Evolutionary conservation across 2,113 vertebrate species (phyloP).

Genomic region (Pholis gunnellus): DNA sequence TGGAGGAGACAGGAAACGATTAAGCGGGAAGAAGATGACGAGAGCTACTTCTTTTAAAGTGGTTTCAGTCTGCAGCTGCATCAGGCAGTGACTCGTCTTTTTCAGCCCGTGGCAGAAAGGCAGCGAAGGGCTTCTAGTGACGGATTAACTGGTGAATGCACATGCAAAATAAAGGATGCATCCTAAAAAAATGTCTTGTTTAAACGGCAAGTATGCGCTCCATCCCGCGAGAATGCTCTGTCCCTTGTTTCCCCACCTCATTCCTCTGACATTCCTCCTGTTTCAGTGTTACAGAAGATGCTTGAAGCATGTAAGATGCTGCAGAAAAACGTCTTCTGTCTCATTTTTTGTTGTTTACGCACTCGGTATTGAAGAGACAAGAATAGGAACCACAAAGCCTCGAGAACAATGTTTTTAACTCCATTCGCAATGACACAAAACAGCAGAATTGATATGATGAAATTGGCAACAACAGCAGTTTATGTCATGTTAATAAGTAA

Average conservation of each 20-base stretch:
- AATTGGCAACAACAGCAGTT: no score
- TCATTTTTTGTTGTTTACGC: no score
- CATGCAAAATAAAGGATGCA: neutral
- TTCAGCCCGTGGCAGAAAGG: neutral
- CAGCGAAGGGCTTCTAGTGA: neutral
- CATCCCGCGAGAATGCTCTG: neutral
- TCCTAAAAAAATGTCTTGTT: neutral
- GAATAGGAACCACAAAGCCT: neutral
- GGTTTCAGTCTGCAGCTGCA: neutral
- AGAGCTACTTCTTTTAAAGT: slow-evolving; percentile 27
- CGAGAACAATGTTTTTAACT: neutral
- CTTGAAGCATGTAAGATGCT: neutral
- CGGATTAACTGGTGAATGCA: neutral
- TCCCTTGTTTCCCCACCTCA: slow-evolving; percentile 17
- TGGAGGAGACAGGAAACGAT: slow-evolving; percentile 35
- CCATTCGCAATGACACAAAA: neutral
- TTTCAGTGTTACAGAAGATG: neutral
- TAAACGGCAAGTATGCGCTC: neutral
- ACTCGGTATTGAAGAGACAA: neutral
- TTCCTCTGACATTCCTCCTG: slow-evolving; percentile 1
- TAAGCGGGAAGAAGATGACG: neutral
- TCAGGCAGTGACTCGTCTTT: slow-evolving; percentile 3
- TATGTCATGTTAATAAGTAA: neutral
- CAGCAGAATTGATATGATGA: no score
- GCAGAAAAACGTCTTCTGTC: no score